Evolutionary conservation across 2,113 vertebrate genomes (phyloP), one percentile per base, ranked within the genome.

Genomic region (Vicugna pacos): DNA sequence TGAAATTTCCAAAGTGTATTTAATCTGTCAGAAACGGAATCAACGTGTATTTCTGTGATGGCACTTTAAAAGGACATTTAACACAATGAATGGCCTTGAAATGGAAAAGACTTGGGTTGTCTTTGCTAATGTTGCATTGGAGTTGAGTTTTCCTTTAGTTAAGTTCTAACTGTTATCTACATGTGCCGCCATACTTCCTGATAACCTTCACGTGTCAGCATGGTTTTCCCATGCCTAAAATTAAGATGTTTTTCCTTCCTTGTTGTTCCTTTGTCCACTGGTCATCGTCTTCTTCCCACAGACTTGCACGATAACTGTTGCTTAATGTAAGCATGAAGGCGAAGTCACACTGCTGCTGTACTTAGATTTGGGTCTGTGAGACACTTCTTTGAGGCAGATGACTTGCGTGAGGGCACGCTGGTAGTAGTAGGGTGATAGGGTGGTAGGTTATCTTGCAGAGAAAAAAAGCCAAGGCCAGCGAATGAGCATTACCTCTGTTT

Each of bases 1-100:
- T 96, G 89, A 92, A 96, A 93, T 97, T 97, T 98, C 97, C 89
- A 83, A 28, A 32, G 81, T 73, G 56, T 91, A 95, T 98, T 97
- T 96, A 97, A 96, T 90, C 95, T 54, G 86, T 93, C 83, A 86
- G 84, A 84, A 96, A 94, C 70, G 54, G 96, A 97, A 79, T 97
- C 93, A 96, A 93, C 67, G 87, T 97, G 91, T 97, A 80, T 98
- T 98, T 98, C 95, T 91, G 67, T 96, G 97, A 94, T 52, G 77
- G 98, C 98, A 98, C 98, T 98, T 98, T 98, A 97, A 96, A 97
- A 98, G 96, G 97, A 98, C 79, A 88, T 98, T 98, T 97, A 97
- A 98, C 96, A 96, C 93, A 93, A 94, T 97, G 97, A 93, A 94
- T 97, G 97, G 98, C 93, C 69, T 93, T 97, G 93, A 96, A 96